These are phyloP conservation scores for Agelastica alni DNA, from an alignment of 2,888 invertebrate genomes.

Conservation along the genomic window DNA sequence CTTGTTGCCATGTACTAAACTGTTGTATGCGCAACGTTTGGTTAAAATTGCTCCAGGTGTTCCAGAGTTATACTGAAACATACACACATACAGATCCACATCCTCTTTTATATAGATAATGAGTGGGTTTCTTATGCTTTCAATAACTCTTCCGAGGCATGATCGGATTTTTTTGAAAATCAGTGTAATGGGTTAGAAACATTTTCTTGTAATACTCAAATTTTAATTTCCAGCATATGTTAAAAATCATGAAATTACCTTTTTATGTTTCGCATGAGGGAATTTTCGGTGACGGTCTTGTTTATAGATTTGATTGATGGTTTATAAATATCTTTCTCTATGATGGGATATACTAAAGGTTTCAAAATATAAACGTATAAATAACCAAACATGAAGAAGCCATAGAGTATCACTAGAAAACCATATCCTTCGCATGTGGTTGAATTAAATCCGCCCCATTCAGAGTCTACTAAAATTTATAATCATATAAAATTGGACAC, in stretches of 20 bases:
- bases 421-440: constrained; percentile 40
- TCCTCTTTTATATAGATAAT: too few species aligned
- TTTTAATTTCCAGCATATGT: background rate
- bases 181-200: too few species aligned
- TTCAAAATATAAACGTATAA: constrained; percentile 33
- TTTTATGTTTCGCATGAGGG: background rate
- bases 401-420: constrained; percentile 37
- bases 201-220: too few species aligned
- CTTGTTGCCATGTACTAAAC: too few species aligned
- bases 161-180: too few species aligned
- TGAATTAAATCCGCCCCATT: constrained; percentile 26
- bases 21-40: too few species aligned
- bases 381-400: constrained; percentile 33
- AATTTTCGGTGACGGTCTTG: background rate
- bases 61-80: too few species aligned
- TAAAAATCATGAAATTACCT: background rate
- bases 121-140: too few species aligned
- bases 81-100: too few species aligned
- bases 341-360: constrained; percentile 31
- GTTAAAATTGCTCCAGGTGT: too few species aligned
- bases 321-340: constrained; percentile 29
- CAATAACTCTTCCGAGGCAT: too few species aligned
- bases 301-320: constrained; percentile 20
- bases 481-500: background rate
- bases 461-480: constrained; percentile 19